Evolutionary conservation across 2,797 vertebrate species (phyloP).

Genomic region (Etheostoma perlongum): DNA sequence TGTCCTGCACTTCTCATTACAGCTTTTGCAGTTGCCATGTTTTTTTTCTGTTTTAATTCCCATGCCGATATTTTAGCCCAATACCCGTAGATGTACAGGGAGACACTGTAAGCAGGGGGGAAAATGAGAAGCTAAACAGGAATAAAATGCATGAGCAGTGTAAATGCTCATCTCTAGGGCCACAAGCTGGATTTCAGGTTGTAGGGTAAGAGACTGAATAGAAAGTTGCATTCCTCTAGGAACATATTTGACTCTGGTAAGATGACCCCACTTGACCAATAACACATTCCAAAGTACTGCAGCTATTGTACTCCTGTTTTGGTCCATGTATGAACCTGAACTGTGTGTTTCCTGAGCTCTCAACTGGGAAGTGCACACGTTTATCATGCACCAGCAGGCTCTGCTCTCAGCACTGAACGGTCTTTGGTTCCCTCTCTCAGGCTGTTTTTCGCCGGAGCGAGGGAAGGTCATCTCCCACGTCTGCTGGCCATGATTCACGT

Average conservation of each 20-base stretch:
- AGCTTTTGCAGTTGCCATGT: neutral
- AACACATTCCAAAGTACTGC: neutral
- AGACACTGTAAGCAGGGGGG: neutral
- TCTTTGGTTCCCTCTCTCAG: conserved; percentile 65
- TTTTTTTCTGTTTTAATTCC: neutral
- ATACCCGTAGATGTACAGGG: neutral
- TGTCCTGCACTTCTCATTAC: neutral
- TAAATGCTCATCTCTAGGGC: neutral
- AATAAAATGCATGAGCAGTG: neutral
- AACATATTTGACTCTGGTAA: neutral
- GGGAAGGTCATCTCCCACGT: conserved; percentile 89
- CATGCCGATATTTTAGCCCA: neutral
- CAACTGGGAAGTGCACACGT: conserved; percentile 16
- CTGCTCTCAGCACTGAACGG: conserved; percentile 33
- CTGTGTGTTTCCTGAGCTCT: conserved; percentile 29
- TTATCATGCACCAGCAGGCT: conserved; percentile 53
- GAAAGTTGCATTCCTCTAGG: too few species aligned
- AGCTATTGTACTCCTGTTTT: neutral
- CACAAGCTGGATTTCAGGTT: neutral
- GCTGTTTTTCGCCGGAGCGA: conserved; percentile 90
- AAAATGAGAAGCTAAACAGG: conserved; percentile 7
- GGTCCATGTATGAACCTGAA: conserved; percentile 1
- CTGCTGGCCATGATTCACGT: conserved; percentile 92
- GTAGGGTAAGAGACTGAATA: neutral
- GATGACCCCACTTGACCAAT: neutral